These are phyloP conservation scores for Gavialis gangeticus DNA, from an alignment of 2,113 vertebrate species.

Conservation along the genomic window DNA sequence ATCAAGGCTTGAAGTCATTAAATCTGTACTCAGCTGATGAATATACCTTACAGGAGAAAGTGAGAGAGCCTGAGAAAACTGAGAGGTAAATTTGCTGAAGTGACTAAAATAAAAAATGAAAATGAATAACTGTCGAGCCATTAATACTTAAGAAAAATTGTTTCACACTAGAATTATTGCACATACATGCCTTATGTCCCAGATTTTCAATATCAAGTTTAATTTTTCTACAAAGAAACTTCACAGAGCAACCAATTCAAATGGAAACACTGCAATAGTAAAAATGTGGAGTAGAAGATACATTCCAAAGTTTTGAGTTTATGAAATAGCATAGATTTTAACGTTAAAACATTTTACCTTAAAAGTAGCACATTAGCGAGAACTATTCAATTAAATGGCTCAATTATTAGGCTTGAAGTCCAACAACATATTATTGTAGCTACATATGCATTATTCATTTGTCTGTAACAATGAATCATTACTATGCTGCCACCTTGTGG, in stretches of 20 bases:
- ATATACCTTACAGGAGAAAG: background rate
- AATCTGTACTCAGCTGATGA: background rate
- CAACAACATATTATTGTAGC: background rate
- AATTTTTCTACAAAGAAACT: background rate
- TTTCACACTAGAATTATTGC: background rate
- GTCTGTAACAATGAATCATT: background rate
- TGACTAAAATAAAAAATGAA: accelerated
- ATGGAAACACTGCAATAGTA: background rate
- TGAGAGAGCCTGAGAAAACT: background rate
- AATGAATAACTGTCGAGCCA: background rate
- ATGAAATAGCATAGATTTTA: background rate
- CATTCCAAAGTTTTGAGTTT: background rate
- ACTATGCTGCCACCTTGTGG: constrained; percentile 62
- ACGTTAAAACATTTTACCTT: background rate
- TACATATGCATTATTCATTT: background rate
- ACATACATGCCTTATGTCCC: background rate
- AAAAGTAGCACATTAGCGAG: background rate
- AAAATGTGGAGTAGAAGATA: background rate
- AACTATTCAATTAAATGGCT: background rate
- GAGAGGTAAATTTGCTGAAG: background rate
- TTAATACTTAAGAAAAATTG: background rate
- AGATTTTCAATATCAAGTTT: background rate
- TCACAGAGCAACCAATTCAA: background rate
- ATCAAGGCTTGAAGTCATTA: background rate
- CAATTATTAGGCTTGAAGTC: background rate